Percentiles rank a stretch among this genome's conserved stretches.
Conservation (phyloP, 2,113 vertebrate genomes). For the Hyperoodon ampullatus region DNA sequence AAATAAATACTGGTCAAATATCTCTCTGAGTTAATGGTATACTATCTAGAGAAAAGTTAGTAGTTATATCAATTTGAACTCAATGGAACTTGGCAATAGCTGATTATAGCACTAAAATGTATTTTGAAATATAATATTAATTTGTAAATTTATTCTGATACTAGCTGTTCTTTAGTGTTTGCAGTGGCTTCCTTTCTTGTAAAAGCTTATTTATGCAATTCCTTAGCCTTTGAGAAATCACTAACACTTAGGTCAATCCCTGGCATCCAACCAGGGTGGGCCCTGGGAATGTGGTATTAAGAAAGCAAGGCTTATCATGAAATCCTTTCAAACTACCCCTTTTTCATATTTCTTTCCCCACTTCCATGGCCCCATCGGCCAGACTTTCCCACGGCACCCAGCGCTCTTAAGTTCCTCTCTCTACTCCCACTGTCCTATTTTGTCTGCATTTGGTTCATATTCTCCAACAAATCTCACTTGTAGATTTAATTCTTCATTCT, state of each 20-base stretch:
- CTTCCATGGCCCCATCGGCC: not conserved
- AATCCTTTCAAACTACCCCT: not conserved
- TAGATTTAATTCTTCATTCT: not conserved
- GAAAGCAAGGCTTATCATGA: slow-evolving; percentile 48
- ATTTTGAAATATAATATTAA: not conserved
- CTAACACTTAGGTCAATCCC: slow-evolving; percentile 29
- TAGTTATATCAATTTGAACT: not conserved
- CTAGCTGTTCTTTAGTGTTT: not conserved
- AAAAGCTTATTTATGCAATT: slow-evolving; percentile 52
- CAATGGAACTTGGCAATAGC: not conserved
- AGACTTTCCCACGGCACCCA: not conserved
- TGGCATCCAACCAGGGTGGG: slow-evolving; percentile 3
- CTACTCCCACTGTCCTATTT: not conserved
- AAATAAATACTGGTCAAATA: not conserved
- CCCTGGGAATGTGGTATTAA: slow-evolving; percentile 34
- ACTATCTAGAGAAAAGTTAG: not conserved
- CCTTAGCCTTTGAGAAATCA: slow-evolving; percentile 31
- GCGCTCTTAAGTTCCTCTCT: not conserved
- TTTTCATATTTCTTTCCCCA: not conserved
- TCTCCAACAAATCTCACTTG: not conserved
- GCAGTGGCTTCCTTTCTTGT: not conserved
- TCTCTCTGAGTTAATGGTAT: not conserved
- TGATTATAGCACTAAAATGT: not conserved
- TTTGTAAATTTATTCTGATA: slow-evolving; percentile 13
- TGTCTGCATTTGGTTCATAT: not conserved